Evolutionary conservation across 2,797 vertebrate genomes (phyloP).

Genomic region (Centropyge bicolor): DNA sequence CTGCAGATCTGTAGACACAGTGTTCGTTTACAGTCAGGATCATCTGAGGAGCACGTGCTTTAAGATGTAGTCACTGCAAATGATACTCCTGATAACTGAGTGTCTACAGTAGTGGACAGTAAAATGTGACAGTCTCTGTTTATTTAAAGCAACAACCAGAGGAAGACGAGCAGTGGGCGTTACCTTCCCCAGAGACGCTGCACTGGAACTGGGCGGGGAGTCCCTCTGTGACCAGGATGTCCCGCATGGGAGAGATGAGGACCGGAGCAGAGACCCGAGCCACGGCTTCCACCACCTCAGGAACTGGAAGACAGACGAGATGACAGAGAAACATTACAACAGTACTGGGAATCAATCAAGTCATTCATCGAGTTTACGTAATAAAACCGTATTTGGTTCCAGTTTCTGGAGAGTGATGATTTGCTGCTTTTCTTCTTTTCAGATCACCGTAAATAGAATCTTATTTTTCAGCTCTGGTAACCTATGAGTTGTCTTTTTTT

Average conservation of each 20-base stretch:
- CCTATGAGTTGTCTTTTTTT: too few species aligned
- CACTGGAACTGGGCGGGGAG: constrained; percentile 90
- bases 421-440: background rate
- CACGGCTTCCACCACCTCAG: constrained; percentile 88
- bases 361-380: background rate
- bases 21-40: background rate
- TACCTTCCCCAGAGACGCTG: constrained; percentile 93
- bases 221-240: constrained; percentile 88
- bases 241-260: constrained; percentile 85
- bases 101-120: background rate
- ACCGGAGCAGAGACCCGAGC: constrained; percentile 87
- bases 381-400: background rate
- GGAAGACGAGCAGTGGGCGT: background rate
- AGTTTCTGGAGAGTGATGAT: background rate
- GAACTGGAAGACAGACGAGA: constrained; percentile 81
- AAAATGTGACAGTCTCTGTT: background rate
- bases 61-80: background rate
- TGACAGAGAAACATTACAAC: background rate
- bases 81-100: background rate
- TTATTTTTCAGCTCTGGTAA: background rate
- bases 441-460: background rate
- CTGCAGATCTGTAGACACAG: constrained; percentile 76
- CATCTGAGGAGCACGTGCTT: background rate
- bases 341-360: background rate
- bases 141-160: background rate